Conservation (phyloP, 2,888 invertebrate species). For the Hirtodrosophila confusa region DNA sequence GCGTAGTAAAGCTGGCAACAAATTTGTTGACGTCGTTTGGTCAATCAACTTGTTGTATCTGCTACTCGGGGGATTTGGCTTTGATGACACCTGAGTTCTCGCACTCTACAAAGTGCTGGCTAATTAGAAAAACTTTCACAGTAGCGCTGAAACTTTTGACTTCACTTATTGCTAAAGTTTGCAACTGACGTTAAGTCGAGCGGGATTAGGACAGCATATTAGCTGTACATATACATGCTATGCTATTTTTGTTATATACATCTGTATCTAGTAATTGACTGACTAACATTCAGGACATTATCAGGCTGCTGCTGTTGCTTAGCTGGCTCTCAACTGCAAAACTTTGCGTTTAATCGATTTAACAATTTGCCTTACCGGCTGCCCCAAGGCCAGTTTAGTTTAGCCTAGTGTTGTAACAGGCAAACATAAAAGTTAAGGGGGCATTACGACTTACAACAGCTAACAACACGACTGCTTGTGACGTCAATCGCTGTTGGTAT, state of each 20-base stretch:
- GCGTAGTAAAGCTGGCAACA: slow-evolving; percentile 1
- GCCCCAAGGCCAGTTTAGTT: slow-evolving; percentile 43
- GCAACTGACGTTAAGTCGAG: slow-evolving; percentile 24
- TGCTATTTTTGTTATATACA: not conserved
- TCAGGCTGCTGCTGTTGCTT: slow-evolving; percentile 50
- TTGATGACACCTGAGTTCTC: slow-evolving; percentile 47
- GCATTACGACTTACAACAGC: slow-evolving; percentile 28
- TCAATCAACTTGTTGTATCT: slow-evolving; percentile 34
- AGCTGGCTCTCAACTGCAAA: slow-evolving; percentile 30
- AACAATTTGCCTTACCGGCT: slow-evolving; percentile 55
- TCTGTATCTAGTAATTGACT: slow-evolving; percentile 46
- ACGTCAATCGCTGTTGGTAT: slow-evolving; percentile 53
- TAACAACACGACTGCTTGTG: slow-evolving; percentile 48
- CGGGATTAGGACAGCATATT: slow-evolving; percentile 1
- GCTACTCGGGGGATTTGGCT: slow-evolving; percentile 9
- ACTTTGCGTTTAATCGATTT: slow-evolving; percentile 69
- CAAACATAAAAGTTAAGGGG: slow-evolving; percentile 60
- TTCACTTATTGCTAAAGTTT: slow-evolving; percentile 72
- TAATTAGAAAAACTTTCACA: slow-evolving; percentile 70
- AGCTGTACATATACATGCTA: slow-evolving; percentile 2
- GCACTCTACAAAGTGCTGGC: slow-evolving; percentile 27
- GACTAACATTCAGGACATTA: slow-evolving; percentile 51
- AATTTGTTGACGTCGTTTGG: slow-evolving; percentile 45
- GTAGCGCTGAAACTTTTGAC: slow-evolving; percentile 60
- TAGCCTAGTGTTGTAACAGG: slow-evolving; percentile 24